phyloP scores from a whole-genome alignment of 92 coral and sea anemone genomes.

The Ricordea florida region DNA sequence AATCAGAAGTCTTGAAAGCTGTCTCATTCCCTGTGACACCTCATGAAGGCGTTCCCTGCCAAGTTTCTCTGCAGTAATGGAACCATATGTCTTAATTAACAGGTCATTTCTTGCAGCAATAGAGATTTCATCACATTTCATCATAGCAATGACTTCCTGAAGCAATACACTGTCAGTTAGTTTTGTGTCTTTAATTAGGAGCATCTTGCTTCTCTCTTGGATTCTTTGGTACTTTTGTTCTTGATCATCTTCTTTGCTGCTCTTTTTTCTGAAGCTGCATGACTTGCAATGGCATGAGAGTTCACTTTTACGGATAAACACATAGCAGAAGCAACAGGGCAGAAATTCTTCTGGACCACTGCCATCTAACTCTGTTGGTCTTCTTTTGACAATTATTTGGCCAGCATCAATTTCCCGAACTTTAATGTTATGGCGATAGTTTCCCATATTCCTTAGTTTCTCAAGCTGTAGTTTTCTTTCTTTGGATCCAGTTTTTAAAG shows the following conservation, averaged over 20 bases:
- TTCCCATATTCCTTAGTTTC: slow-evolving; percentile 19
- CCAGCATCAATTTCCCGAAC: slow-evolving; percentile 10
- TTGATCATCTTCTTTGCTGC: too few species aligned
- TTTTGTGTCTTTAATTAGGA: too few species aligned
- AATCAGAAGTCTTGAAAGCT: slow-evolving; percentile 29
- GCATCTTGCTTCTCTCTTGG: slow-evolving; percentile 12
- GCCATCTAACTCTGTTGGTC: neutral
- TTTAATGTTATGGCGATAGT: slow-evolving; percentile 20
- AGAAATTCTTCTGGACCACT: neutral
- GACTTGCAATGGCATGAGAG: slow-evolving; percentile 28
- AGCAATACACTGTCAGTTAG: neutral
- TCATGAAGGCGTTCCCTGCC: slow-evolving; percentile 14
- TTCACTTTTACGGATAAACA: slow-evolving; percentile 20
- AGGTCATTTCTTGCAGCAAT: slow-evolving; percentile 19
- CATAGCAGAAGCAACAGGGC: slow-evolving; percentile 34
- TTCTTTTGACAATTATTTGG: too few species aligned
- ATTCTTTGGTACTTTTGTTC: neutral
- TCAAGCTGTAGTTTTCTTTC: slow-evolving; percentile 17
- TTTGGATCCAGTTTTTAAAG: too few species aligned
- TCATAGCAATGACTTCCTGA: slow-evolving; percentile 15
- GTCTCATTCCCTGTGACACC: slow-evolving; percentile 51
- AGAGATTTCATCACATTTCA: slow-evolving; percentile 30
- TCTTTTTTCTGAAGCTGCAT: slow-evolving; percentile 14
- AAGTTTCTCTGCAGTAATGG: neutral
- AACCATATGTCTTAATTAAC: slow-evolving; percentile 16